Base-by-base conservation (phyloP, 2,888 invertebrate genomes). In the Heliconius aoede region DNA sequence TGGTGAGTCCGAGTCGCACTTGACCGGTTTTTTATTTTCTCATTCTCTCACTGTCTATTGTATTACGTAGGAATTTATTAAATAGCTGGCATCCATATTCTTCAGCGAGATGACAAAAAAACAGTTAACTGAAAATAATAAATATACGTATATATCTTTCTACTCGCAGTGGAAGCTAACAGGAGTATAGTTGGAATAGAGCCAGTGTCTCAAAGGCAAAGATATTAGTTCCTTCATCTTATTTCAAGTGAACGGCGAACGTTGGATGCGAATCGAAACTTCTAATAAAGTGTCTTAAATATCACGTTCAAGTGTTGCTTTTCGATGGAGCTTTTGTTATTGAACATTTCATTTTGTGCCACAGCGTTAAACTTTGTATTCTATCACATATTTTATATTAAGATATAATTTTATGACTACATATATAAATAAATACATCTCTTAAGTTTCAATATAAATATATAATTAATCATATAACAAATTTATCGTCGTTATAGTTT, bases 211-310 rank as follows among this genome's bases (percentile, higher is more conserved):
- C 68, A 24, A 61, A 68, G 26, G 11, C 40, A 26, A 46, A 68
- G 61, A 74, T 74, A 74, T 74, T 68, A 74, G 68, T 40, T 68
- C 60, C 74, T 74, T 68, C 74, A 46, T 68, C 30, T 68, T 72
- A 72, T 72, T 72, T 58, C 60, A 60, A 72, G 60, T 60, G 72
- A 72, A 61, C n/a, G 55, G 55, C n/a, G 55, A 72, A 60, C 36
- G 60, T 72, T 72, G 36, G 58, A 72, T 26, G 60, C 4, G 72
- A 72, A 72, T 72, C 26, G 60, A 72, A 72, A 72, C 72, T 72
- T 72, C 58, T 72, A 72, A 72, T 72, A 72, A 60, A 72, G 60
- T 72, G 60, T 72, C 72, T 72, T 40, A 72, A 72, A 72, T 72
- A 60, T 72, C 72, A 60, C 72, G 55, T 55, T 36, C 60, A 72